Conservation (phyloP, 92 coral and sea anemone species). For the Heteractis magnifica region DNA sequence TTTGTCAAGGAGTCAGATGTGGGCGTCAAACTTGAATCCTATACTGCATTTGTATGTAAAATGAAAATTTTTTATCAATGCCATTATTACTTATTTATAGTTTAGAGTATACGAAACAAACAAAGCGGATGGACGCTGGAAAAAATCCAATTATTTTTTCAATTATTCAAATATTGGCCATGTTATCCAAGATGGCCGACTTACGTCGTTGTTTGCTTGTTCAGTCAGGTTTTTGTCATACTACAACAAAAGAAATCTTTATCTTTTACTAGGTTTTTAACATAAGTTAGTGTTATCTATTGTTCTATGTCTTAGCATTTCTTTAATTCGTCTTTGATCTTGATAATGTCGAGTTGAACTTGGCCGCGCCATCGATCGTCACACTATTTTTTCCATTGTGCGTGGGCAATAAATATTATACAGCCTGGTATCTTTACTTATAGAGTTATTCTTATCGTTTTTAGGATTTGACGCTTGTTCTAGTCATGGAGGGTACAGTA, state of each 20-base stretch:
- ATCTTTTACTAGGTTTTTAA: background rate
- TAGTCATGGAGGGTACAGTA: conserved; percentile 6
- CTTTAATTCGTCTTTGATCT: background rate
- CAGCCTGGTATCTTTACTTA: background rate
- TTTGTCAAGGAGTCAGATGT: background rate
- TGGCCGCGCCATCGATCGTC: background rate
- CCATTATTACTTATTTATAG: background rate
- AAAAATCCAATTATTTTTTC: background rate
- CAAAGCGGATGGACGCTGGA: background rate
- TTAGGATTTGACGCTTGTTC: conserved; percentile 2
- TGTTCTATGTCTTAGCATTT: background rate
- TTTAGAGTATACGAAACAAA: background rate
- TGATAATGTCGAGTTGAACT: background rate
- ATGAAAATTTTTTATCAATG: background rate
- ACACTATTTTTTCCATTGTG: background rate
- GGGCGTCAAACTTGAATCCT: conserved; percentile 1
- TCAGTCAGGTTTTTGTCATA: background rate
- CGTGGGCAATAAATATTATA: background rate
- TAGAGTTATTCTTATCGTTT: background rate
- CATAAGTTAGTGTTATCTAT: background rate
- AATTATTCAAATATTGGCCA: conserved; percentile 6
- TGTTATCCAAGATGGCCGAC: conserved; percentile 13
- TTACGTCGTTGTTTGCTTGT: background rate
- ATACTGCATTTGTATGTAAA: background rate
- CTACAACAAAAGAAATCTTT: background rate